Evolutionary conservation across 1,140 invertebrate species (phyloP), one percentile per base, ranked within the genome.

Genomic region (Drosophila sechellia): DNA sequence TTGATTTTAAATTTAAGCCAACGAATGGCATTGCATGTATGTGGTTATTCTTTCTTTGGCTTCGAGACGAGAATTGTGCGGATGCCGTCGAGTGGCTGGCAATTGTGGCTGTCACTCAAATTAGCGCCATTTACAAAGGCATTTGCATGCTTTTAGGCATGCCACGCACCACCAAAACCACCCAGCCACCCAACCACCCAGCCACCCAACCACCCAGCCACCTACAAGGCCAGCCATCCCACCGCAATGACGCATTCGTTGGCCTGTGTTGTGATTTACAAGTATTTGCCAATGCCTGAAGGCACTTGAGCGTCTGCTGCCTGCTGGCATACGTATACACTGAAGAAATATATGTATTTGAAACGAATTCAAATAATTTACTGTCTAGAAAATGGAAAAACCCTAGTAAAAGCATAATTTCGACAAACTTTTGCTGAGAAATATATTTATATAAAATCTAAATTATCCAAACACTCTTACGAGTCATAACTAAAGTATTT

Each of bases 81-180:
- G 40, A 45, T 59, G 22, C 56, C 31, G 49, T 20, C 60, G 64
- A 71, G 71, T 75, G 55, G 31, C 49, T 60, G 65, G 71, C 71
- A 84, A 84, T 84, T 84, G 80, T 81, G 57, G 71, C 64, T 77
- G 79, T 83, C 75, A 77, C 50, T 79, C 65, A 74, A 83, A 83
- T 79, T 81, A 81, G 77, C 81, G 50, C 77, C 72, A 66, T 74
- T 84, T 80, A 79, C 77, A 79, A 73, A 72, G 48, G 81, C 72
- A 81, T 61, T 77, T 72, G 53, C 73, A 79, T 60, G 70, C 65
- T 84, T 84, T 84, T 58, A 81, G 79, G 53, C 57, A 49, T 57
- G 52, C 54, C 64, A 70, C 64, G 46, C 60, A 65, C 64, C 64
- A 52, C 63, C 43, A 37, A 45, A 22, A 22, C 37, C 63, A 8